These are phyloP conservation scores for Misgurnus mizolepis DNA, from an alignment of 2,113 vertebrate genomes.

Conservation along the genomic window DNA sequence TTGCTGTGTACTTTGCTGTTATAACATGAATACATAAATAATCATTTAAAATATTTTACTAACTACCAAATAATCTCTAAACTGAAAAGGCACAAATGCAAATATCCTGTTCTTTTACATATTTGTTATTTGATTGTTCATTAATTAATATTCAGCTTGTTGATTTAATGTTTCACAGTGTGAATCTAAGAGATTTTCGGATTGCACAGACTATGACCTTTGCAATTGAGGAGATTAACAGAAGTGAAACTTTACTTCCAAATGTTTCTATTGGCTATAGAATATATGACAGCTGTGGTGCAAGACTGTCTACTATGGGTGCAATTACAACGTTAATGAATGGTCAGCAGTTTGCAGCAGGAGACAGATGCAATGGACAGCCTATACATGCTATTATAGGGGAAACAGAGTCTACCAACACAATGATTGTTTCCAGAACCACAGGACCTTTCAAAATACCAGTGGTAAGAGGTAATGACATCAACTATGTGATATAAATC, in stretches of 20 bases:
- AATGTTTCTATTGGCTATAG: conserved; percentile 73
- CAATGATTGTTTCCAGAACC: conserved; percentile 62
- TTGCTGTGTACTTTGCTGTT: too few relatives aligned
- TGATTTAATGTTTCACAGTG: conserved; percentile 53
- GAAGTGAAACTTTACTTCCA: conserved; percentile 64
- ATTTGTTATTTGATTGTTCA: too few relatives aligned
- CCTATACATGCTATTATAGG: background rate
- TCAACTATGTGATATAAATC: background rate
- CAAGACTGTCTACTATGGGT: conserved; percentile 69
- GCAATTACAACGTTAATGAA: conserved; percentile 72
- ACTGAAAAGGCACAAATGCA: too few relatives aligned
- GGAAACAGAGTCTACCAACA: background rate
- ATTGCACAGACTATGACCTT: conserved; percentile 77
- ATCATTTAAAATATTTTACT: too few relatives aligned
- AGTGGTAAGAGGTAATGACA: conserved; percentile 63
- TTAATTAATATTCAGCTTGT: background rate
- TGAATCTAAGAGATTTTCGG: conserved; percentile 74
- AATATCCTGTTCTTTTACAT: too few relatives aligned
- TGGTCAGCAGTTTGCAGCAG: conserved; percentile 52
- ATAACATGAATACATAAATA: too few relatives aligned
- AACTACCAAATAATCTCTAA: too few relatives aligned
- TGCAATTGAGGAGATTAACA: conserved; percentile 77
- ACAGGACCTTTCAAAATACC: conserved; percentile 58
- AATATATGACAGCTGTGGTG: conserved; percentile 68
- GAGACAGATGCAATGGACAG: conserved; percentile 61